Evolutionary conservation across 2,113 vertebrate species (phyloP), one percentile per base, ranked within the genome.

Genomic region (Hypocryptadius cinnamomeus): DNA sequence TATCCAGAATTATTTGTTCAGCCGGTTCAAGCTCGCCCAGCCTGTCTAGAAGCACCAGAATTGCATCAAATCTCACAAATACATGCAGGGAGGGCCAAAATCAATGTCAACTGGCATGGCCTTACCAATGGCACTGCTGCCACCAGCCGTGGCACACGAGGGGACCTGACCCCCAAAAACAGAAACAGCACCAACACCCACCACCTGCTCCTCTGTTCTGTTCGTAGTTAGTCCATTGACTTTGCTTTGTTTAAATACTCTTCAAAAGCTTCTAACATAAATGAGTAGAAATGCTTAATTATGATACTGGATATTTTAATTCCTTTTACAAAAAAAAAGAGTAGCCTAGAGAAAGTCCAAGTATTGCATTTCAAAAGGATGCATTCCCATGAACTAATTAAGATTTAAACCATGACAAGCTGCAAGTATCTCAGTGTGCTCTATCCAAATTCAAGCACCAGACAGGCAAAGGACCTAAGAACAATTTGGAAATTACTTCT

Each of bases 341-440:
- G 95, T 74, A 96, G 91, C 59, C 94, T 88, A 96, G 92, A 97
- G 96, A 95, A 96, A 94, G 93, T 83, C 95, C 88, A 89, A 82
- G 85, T 74, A 92, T 61, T 80, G 69, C 79, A 72, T 94, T 96
- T 97, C 95, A 97, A 95, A 97, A 95, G 92, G 93, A 97, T 92
- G 57, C 69, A 79, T 42, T 94, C 81, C 92, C 94, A 73, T 65
- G 88, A 97, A 85, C 87, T 96, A 97, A 97, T 97, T 97, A 97
- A 97, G 95, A 97, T 95, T 86, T 96, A 95, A 96, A 95, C 65
- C 63, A 79, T 89, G 95, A 97, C 96, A 96, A 97, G 96, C 89
- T 66, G 48, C 81, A 88, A 87, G 77, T 80, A 74, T 89, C 86
- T 83, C 92, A 30, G 35, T 3, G 6, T 54, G 71, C 87, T 90